Conservation (phyloP, 35 echinoderm and acorn worm genomes). For the Ptychodera flava region DNA sequence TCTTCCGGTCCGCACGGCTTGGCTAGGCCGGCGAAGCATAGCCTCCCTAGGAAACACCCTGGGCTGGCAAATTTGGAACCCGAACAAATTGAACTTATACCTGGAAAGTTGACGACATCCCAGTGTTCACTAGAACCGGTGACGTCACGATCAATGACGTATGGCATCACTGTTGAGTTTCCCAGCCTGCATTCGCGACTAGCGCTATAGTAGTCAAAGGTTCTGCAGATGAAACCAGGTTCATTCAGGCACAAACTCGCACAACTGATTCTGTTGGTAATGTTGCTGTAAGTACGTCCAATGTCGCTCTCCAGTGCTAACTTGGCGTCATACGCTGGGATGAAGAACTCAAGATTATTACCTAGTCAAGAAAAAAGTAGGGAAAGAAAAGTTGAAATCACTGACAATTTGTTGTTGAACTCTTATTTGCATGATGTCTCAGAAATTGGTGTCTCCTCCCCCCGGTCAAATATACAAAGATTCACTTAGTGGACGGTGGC, state of each 20-base stretch:
- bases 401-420: too few relatives aligned
- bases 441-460: too few relatives aligned
- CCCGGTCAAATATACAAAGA: too few relatives aligned
- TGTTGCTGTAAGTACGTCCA: not conserved
- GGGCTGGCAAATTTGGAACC: too few relatives aligned
- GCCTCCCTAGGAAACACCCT: too few relatives aligned
- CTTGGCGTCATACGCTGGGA: not conserved
- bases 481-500: too few relatives aligned
- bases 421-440: too few relatives aligned
- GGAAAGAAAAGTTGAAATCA: too few relatives aligned
- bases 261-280: not conserved
- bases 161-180: not conserved
- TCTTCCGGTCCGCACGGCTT: too few relatives aligned
- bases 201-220: not conserved
- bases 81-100: not conserved
- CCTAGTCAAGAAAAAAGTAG: too few relatives aligned
- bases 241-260: not conserved
- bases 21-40: too few relatives aligned
- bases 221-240: not conserved
- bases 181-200: not conserved
- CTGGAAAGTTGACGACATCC: not conserved
- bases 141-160: not conserved
- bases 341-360: not conserved
- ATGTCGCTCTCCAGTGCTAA: not conserved
- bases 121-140: not conserved